A percentile compares a stretch with the other conserved stretches of the same genome.
Conservation (phyloP, 2,113 vertebrate species). For the Callospermophilus lateralis region DNA sequence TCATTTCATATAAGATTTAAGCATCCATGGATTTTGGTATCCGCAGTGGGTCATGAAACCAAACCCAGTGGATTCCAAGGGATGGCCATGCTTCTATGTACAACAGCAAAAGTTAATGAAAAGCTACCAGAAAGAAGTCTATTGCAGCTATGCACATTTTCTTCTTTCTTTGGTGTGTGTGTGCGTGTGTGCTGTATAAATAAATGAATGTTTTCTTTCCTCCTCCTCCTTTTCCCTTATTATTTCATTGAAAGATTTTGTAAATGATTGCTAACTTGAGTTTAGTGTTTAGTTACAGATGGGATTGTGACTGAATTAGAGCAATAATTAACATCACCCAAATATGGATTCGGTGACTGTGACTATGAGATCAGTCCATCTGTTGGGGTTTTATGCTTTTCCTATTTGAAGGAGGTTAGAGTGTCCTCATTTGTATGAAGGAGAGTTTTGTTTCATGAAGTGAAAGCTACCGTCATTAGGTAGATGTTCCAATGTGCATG, state of each 20-base stretch:
- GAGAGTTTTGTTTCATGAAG: neutral
- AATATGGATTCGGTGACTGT: neutral
- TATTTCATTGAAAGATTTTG: slow-evolving; percentile 8
- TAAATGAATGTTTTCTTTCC: neutral
- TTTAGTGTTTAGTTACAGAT: neutral
- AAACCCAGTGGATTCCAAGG: neutral
- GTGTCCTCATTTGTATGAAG: neutral
- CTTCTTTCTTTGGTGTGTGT: neutral
- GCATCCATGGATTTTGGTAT: neutral
- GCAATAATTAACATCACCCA: neutral
- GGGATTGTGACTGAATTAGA: neutral
- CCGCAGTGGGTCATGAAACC: neutral
- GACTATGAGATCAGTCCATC: neutral
- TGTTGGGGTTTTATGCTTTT: neutral
- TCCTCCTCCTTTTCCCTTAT: neutral
- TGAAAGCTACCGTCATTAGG: neutral
- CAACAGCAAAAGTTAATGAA: neutral
- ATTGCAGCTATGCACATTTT: neutral
- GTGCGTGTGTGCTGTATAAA: neutral
- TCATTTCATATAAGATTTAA: neutral
- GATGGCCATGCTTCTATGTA: neutral
- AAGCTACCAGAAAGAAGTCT: neutral
- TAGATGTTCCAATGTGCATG: neutral
- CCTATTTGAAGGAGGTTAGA: neutral
- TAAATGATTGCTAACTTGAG: neutral